Evolutionary conservation across 2,888 invertebrate species (phyloP), one percentile per base, ranked within the genome.

Genomic region (Buathra laborator): DNA sequence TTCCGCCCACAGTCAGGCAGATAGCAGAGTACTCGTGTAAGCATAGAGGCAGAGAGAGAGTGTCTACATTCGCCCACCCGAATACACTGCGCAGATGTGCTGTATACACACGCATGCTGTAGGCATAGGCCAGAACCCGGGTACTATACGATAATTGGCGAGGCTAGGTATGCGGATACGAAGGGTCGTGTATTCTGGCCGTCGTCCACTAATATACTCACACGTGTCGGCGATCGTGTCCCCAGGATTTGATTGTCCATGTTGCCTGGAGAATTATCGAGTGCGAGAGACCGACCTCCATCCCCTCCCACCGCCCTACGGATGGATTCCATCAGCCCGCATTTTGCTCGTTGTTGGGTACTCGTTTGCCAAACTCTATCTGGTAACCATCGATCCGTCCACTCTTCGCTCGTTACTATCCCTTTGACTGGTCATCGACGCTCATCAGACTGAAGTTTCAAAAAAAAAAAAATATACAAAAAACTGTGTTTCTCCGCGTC

Each of bases 141-240:
- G 76, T 83, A 62, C 83, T 83, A 77, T 88, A 90, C 89, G 88
- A 89, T 92, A 92, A 92, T 92, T 92, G 92, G 89, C 88, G 88
- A 67, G 89, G 90, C 88, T 89, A 87, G 91, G 90, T 90, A 92
- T 91, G 91, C 91, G 90, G 91, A 91, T 91, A 14, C 89, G 87
- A 80, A 82, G 79, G 86, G 88, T 88, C 90, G 89, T 90, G 89
- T 90, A 91, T 90, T 90, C 89, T 87, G 84, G 88, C 87, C 86
- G 81, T 84, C 87, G 76, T 83, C 78, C 87, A 89, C 90, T 91
- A 92, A 91, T 92, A 92, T 92, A 91, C 91, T 89, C 89, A 87
- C 90, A 89, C 92, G 90, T 91, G 92, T 92, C 91, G 89, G 91
- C 91, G 91, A 91, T 91, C 91, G 90, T 92, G 92, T 92, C 87